phyloP scores from a whole-genome alignment of 2,888 invertebrate species.

The Neoscelio sp. region DNA sequence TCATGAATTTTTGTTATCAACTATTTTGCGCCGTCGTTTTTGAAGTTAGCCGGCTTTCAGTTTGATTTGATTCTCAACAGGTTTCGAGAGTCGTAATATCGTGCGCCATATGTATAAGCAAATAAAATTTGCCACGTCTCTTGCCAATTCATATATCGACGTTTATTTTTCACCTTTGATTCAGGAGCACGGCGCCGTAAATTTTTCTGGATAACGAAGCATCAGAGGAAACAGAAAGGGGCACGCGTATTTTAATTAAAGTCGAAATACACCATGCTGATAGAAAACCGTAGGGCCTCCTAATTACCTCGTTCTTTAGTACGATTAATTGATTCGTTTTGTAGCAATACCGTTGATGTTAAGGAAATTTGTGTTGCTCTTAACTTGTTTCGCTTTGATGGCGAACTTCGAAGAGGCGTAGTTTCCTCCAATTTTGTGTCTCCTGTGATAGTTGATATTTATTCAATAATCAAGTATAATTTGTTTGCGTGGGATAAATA shows the following conservation, averaged over 20 bases:
- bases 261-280: conserved; percentile 11
- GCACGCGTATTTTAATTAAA: conserved; percentile 42
- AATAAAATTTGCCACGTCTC: conserved; percentile 38
- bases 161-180: conserved; percentile 47
- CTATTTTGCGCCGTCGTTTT: background rate
- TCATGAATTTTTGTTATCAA: background rate
- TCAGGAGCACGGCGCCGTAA: conserved; percentile 17
- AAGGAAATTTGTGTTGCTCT: conserved; percentile 29
- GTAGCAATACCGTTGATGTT: background rate
- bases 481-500: too few relatives aligned
- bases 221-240: conserved; percentile 13
- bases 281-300: conserved; percentile 4
- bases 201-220: conserved; percentile 44
- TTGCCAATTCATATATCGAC: conserved; percentile 37
- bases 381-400: conserved; percentile 17
- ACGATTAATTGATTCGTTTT: conserved; percentile 53
- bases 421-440: conserved; percentile 7
- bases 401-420: conserved; percentile 26
- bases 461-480: too few relatives aligned
- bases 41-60: background rate
- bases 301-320: conserved; percentile 30
- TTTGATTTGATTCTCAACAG: background rate
- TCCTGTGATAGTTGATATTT: too few relatives aligned
- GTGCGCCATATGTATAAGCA: conserved; percentile 3
- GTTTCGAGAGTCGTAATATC: conserved; percentile 23